Evolutionary conservation across 2,113 vertebrate genomes (phyloP).

Genomic region (Triplophysa rosa): DNA sequence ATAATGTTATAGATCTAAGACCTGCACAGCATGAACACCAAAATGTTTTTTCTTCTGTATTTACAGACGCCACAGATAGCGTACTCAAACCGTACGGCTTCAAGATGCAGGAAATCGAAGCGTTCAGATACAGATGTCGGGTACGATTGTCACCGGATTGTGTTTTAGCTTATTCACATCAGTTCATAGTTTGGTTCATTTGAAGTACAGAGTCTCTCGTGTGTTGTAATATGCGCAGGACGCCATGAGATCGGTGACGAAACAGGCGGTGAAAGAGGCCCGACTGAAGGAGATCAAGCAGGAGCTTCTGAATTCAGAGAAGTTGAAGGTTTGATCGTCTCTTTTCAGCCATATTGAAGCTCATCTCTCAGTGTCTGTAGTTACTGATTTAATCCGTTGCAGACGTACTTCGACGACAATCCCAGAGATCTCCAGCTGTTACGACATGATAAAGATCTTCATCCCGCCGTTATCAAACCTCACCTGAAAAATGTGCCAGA

Average conservation of each 20-base stretch:
- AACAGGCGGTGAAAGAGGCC: constrained; percentile 88
- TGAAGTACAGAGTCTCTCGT: background rate
- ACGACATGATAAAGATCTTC: constrained; percentile 86
- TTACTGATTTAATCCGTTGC: constrained; percentile 19
- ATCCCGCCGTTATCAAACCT: constrained; percentile 86
- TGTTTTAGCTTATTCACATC: background rate
- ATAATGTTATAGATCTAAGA: too few relatives aligned
- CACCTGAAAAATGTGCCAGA: constrained; percentile 88
- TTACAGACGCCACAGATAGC: constrained; percentile 68
- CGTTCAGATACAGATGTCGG: constrained; percentile 88
- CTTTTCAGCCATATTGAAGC: background rate
- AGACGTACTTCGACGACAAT: constrained; percentile 89
- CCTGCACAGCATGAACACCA: too few relatives aligned
- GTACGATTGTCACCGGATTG: constrained; percentile 66
- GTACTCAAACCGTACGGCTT: constrained; percentile 82
- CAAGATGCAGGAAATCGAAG: constrained; percentile 87
- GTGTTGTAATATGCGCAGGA: constrained; percentile 71
- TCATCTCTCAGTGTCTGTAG: background rate
- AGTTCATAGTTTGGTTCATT: background rate
- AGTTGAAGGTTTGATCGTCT: constrained; percentile 80
- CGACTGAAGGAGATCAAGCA: constrained; percentile 91
- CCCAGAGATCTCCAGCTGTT: constrained; percentile 87
- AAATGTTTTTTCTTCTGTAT: background rate
- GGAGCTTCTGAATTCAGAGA: constrained; percentile 91
- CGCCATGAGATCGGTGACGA: constrained; percentile 91